A percentile compares a stretch with the other conserved stretches of the same genome.
Conservation (phyloP, 2,888 invertebrate genomes). For the Ligdia adustata region DNA sequence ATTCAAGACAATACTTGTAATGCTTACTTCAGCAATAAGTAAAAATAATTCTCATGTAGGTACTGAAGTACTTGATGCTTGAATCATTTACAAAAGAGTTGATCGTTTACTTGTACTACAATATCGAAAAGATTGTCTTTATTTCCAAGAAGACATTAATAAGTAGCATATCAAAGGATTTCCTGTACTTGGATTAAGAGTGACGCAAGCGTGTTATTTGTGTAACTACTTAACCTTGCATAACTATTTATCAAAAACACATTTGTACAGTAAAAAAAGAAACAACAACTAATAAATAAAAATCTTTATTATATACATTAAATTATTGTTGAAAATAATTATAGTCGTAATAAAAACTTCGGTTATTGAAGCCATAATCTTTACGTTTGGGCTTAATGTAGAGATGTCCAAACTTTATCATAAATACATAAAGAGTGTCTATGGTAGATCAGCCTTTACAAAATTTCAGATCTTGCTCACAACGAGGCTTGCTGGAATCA, state of each 20-base stretch:
- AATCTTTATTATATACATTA: slow-evolving; percentile 82
- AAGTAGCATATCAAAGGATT: slow-evolving; percentile 3
- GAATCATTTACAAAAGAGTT: slow-evolving; percentile 2
- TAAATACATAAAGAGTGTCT: slow-evolving; percentile 64
- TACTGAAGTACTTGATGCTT: neutral
- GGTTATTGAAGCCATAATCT: slow-evolving; percentile 73
- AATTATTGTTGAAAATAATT: slow-evolving; percentile 76
- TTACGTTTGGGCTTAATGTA: slow-evolving; percentile 58
- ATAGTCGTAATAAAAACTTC: slow-evolving; percentile 69
- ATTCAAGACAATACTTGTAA: slow-evolving; percentile 1
- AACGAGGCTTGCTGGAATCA: slow-evolving; percentile 60
- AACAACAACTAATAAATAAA: slow-evolving; percentile 68
- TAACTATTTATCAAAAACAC: neutral
- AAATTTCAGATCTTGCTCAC: slow-evolving; percentile 70
- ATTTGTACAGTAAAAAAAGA: slow-evolving; percentile 13
- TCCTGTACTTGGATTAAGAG: slow-evolving; percentile 8
- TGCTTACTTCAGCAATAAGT: neutral
- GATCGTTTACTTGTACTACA: slow-evolving; percentile 6
- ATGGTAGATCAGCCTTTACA: slow-evolving; percentile 70
- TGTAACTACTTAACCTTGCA: neutral
- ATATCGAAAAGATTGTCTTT: slow-evolving; percentile 4
- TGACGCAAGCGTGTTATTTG: slow-evolving; percentile 3
- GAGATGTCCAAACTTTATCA: slow-evolving; percentile 54
- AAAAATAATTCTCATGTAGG: too few species aligned
- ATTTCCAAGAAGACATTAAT: slow-evolving; percentile 7